Evolutionary conservation across 2,113 vertebrate genomes (phyloP), one percentile per base, ranked within the genome.

Genomic region (Neoarius graeffei): DNA sequence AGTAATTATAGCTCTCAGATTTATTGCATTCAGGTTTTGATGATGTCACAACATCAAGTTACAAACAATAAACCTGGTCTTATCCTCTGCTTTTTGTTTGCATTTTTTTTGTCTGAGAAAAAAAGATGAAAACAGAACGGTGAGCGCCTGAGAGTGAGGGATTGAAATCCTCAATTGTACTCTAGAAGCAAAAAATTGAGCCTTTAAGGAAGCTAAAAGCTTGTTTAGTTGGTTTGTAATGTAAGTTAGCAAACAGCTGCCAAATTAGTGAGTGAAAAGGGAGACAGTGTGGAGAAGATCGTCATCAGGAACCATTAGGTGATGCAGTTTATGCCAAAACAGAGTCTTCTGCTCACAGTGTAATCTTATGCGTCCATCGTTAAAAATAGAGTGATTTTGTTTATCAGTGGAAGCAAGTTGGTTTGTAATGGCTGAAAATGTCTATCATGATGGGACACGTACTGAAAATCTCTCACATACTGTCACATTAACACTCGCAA

Each of bases 1-100:
- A 87, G 25, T 48, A 9, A 60, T 79, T 89, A 85, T 89, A 54
- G 19, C 86, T 87, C 89, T 93, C 93, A 93, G 93, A 92, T 94
- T 93, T 92, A 92, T 93, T 95, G 92, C 27, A 86, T 91, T 93
- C 60, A 86, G 64, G 57, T 60, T 92, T 93, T 62, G 67, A 80
- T 82, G 80, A 27, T 89, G 88, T 79, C 74, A 90, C 87, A 84
- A 48, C 66, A 20, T 84, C 67, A 86, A 66, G 85, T 81, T 4
- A 69, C 60, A 88, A 88, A 91, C 92, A 93, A 94, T 90, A 94
- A 93, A 93, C 90, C 93, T 92, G 93, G 92, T 93, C 88, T 88
- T 87, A 85, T 88, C 90, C 59, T 91, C 60, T 35, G n/a, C 13
- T 67, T 35, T 88, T 66, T 67, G 71, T 77, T 67, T 83, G 13